Evolutionary conservation across 1,140 invertebrate species (phyloP).

Genomic region (Leptinotarsa defecta): DNA sequence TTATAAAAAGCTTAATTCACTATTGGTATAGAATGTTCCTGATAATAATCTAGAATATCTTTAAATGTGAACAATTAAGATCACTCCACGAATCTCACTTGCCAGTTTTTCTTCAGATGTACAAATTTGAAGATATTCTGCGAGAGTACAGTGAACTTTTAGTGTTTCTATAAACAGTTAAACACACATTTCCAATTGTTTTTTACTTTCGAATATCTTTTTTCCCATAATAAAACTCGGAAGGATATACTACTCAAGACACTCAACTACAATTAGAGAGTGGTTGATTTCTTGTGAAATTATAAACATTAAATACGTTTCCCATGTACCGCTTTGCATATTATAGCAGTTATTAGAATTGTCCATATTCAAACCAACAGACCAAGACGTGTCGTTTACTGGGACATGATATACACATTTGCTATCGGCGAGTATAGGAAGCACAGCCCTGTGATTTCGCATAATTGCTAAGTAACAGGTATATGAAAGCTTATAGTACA

Average conservation of each 20-base stretch:
- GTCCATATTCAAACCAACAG: constrained; percentile 5
- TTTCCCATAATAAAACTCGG: too few species aligned
- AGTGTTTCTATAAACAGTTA: too few species aligned
- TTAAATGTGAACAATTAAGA: too few species aligned
- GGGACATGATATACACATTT: constrained; percentile 17
- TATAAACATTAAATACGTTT: constrained; percentile 15
- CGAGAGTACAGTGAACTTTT: too few species aligned
- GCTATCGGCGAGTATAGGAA: constrained; percentile 15
- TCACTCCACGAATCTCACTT: too few species aligned
- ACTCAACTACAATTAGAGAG: constrained; percentile 5
- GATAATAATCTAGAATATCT: too few species aligned
- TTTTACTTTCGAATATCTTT: too few species aligned
- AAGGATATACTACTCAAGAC: neutral
- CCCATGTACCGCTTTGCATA: constrained; percentile 16
- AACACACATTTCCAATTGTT: too few species aligned
- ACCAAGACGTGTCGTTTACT: constrained; percentile 6
- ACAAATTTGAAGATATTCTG: too few species aligned
- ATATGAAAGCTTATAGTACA: neutral
- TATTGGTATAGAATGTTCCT: too few species aligned
- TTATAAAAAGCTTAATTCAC: too few species aligned
- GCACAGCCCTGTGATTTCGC: constrained; percentile 14
- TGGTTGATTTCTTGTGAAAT: constrained; percentile 2
- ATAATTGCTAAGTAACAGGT: neutral
- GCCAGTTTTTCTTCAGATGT: too few species aligned
- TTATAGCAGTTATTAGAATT: constrained; percentile 14